These are phyloP conservation scores for Pogona vitticeps DNA, from an alignment of 2,113 vertebrate genomes.

Conservation along the genomic window DNA sequence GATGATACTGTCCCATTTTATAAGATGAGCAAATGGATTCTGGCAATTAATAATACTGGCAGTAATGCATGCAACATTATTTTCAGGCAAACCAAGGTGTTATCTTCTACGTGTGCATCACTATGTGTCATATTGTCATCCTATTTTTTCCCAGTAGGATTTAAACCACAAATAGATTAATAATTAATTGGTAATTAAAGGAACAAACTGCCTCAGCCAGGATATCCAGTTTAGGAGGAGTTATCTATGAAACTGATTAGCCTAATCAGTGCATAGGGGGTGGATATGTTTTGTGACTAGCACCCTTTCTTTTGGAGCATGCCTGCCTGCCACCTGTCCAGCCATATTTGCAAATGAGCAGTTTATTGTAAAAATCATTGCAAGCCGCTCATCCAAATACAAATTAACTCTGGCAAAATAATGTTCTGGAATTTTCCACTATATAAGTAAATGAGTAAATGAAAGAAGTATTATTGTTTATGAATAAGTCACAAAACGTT, in stretches of 20 bases:
- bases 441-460: not conserved
- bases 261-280: not conserved
- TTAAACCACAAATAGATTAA: not conserved
- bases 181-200: not conserved
- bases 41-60: slow-evolving; percentile 50
- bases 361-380: too few relatives aligned
- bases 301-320: too few relatives aligned
- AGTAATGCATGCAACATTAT: slow-evolving; percentile 40
- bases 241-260: not conserved
- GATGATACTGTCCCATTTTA: not conserved
- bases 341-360: not conserved
- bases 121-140: not conserved
- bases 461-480: not conserved
- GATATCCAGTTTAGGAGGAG: too few relatives aligned
- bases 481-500: not conserved
- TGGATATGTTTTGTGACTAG: too few relatives aligned
- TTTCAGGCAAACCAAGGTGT: slow-evolving; percentile 19
- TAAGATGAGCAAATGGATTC: slow-evolving; percentile 45
- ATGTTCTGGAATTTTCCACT: not conserved
- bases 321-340: too few relatives aligned
- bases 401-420: not conserved
- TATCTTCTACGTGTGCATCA: not conserved
- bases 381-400: too few relatives aligned
- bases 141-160: not conserved
- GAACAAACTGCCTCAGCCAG: not conserved